Base-by-base conservation (phyloP, 1,140 invertebrate genomes). In the Bombus fervidus region DNA sequence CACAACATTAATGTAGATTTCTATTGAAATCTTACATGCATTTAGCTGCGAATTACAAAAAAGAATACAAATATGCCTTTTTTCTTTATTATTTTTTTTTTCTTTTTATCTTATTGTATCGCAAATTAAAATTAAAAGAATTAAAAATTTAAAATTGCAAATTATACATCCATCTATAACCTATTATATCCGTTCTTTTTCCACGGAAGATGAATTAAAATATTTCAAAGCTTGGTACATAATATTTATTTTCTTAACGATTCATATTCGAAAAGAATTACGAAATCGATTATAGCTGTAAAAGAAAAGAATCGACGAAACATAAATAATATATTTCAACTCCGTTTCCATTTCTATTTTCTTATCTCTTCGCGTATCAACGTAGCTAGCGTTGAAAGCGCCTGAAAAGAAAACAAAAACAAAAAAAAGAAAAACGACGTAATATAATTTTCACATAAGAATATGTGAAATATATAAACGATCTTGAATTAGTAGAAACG, bases 351-450 rank as follows among this genome's bases (percentile, higher is more conserved):
- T 12, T 25, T 10, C 28, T 41, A 37, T 57, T 78, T 25, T 66
- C 31, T 4, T 59, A 34, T 34, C 69, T 89, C 83, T 83, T 90
- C 75, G 10, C 80, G 89, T 83, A 90, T 85, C 47, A 87, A 8
- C 8, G 37, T 73, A 3, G 82, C 88, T 37, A 90, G 0, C 41
- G 66, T 37, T 25, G 76, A 83, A 0, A 90, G 9, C 18, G 74
- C 79, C 89, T 90, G 57, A 37, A 86, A 87, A 85, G 0, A 22
- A 77, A 34, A n/a, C n/a, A n/a, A n/a, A n/a, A n/a, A n/a, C n/a
- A 8, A 57, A 87, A 85, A 0, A 22, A 77, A 34, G 9, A 57
- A n/a, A 13, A 57, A 66, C 5, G 0, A 28, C 12, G 1, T 6
- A 75, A 25, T 25, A 22, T 69, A 62, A 77, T 10, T 37, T 79